phyloP scores from a whole-genome alignment of 2,888 invertebrate genomes.

The Calephelis perditalis region DNA sequence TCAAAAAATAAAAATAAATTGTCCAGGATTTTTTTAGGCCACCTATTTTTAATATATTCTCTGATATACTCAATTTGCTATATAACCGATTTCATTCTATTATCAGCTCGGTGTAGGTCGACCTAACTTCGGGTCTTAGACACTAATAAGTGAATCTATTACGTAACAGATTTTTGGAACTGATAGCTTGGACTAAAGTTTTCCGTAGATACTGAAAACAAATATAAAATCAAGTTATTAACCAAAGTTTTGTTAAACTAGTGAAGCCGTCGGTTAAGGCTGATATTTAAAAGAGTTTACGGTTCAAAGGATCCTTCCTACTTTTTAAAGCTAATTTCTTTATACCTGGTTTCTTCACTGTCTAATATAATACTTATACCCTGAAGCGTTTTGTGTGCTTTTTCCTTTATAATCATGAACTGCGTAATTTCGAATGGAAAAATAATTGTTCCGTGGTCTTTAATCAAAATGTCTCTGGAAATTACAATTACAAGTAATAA shows the following conservation, averaged over 20 bases:
- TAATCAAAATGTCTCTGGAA: no score
- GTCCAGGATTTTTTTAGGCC: no score
- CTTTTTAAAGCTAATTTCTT: constrained; percentile 61
- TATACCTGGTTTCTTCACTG: constrained; percentile 38
- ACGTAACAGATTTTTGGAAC: no score
- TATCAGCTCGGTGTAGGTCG: no score
- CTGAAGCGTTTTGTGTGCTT: constrained; percentile 28
- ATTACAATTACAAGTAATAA: no score
- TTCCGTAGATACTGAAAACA: neutral
- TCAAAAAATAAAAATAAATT: no score
- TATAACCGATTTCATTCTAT: no score
- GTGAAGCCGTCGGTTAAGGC: constrained; percentile 7
- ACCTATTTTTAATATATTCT: no score
- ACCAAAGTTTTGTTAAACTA: constrained; percentile 8
- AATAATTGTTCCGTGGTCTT: constrained; percentile 16
- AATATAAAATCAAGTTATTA: neutral
- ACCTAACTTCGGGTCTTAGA: no score
- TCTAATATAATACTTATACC: constrained; percentile 32
- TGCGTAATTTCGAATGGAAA: constrained; percentile 23
- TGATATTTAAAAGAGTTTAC: constrained; percentile 20
- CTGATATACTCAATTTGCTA: no score
- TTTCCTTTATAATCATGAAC: constrained; percentile 32
- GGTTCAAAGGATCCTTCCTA: constrained; percentile 54
- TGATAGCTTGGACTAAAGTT: no score
- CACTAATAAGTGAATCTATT: no score